Evolutionary conservation across 2,888 invertebrate species (phyloP), one percentile per base, ranked within the genome.

Genomic region (Suillia variegata): DNA sequence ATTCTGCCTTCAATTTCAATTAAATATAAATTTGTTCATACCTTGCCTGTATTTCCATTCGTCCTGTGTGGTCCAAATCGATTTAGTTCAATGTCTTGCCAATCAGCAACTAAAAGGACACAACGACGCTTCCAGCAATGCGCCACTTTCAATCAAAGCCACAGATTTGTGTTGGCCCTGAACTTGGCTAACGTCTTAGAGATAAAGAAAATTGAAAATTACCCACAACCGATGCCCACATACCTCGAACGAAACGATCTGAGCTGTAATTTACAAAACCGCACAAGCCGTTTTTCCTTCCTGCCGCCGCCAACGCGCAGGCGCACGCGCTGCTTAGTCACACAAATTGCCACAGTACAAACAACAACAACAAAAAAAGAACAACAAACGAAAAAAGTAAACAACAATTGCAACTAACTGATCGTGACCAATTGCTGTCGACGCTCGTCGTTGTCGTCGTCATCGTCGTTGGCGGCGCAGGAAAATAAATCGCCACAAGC

Each of bases 31-130:
- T n/a, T n/a, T n/a, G n/a, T n/a, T n/a, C n/a, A n/a, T n/a, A n/a
- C n/a, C n/a, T n/a, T n/a, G n/a, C n/a, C n/a, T n/a, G n/a, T n/a
- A n/a, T n/a, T n/a, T n/a, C n/a, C n/a, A n/a, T n/a, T n/a, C n/a
- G n/a, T 31, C 21, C 48, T 33, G 53, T 58, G 58, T 58, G 54
- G 54, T 58, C 58, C 49, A 34, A 53, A 54, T 45, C 58, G 26
- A 54, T 58, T 58, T 58, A 47, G 33, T 22, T 6, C 49, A 58
- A 17, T 26, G 42, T n/a, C n/a, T n/a, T n/a, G n/a, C n/a, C n/a
- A n/a, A n/a, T n/a, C n/a, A n/a, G n/a, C n/a, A n/a, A n/a, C n/a
- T n/a, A n/a, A n/a, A n/a, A n/a, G n/a, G n/a, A 34, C 47, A 47
- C 31, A 20, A 45, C 47, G 34, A 20, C 22, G 20, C 8, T 38